Percentiles rank a stretch among this genome's conserved stretches.
These are phyloP conservation scores for Sebastolobus altivelis DNA, from an alignment of 2,797 vertebrate genomes.

Conservation along the genomic window DNA sequence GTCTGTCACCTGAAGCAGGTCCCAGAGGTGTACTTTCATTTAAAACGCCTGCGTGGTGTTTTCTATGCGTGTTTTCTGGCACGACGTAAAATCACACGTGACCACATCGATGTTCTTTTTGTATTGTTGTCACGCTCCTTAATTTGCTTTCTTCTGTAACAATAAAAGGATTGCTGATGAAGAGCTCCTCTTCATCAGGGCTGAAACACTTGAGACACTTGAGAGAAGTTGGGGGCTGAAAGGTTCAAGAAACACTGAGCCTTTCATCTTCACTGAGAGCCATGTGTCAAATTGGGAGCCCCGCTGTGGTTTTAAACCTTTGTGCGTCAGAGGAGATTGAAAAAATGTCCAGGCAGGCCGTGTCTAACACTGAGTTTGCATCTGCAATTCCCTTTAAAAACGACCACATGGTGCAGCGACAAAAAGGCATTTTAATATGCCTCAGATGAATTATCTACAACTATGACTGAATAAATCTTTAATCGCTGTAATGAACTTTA, in stretches of 20 bases:
- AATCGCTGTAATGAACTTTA: conserved; percentile 85
- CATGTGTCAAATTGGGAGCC: conserved; percentile 44
- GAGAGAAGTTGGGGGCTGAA: conserved; percentile 31
- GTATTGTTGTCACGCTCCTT: background rate
- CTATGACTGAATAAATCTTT: conserved; percentile 82
- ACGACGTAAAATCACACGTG: background rate
- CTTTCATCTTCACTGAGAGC: conserved; percentile 54
- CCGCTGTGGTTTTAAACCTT: conserved; percentile 48
- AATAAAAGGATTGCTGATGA: conserved; percentile 37
- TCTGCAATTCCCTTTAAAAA: conserved; percentile 60
- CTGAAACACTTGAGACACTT: conserved; percentile 32
- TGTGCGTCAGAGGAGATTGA: conserved; percentile 36
- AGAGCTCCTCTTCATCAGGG: conserved; percentile 25
- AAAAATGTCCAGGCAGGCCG: conserved; percentile 16
- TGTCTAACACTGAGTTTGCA: conserved; percentile 45
- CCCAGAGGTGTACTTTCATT: conserved; percentile 13
- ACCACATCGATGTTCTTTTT: background rate
- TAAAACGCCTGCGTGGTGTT: background rate
- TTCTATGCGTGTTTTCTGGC: background rate
- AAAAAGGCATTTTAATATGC: conserved; percentile 77
- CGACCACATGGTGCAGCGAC: conserved; percentile 67
- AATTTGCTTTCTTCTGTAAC: conserved; percentile 25
- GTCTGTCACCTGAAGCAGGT: conserved; percentile 2
- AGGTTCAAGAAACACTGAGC: conserved; percentile 39
- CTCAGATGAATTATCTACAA: conserved; percentile 83